phyloP scores from a whole-genome alignment of 2,888 invertebrate genomes.

The Malachius bipustulatus region DNA sequence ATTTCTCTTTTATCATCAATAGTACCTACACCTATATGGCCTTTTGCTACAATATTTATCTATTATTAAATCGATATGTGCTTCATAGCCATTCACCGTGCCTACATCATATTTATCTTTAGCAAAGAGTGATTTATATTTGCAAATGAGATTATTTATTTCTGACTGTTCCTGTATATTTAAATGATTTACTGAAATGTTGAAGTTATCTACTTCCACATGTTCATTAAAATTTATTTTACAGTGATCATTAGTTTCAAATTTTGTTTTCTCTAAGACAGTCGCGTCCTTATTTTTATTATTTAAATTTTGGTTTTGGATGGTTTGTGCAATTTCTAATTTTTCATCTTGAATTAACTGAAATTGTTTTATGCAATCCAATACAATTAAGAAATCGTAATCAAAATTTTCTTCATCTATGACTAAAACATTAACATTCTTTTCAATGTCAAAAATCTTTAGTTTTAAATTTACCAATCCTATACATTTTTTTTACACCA shows the following conservation, averaged over 20 bases:
- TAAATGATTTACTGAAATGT: slow-evolving; percentile 14
- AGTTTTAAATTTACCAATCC: slow-evolving; percentile 16
- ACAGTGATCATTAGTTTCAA: no score
- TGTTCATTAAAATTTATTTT: slow-evolving; percentile 15
- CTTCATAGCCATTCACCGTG: slow-evolving; percentile 15
- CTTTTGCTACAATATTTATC: slow-evolving; percentile 12
- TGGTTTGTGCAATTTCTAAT: no score
- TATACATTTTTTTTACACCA: slow-evolving; percentile 16
- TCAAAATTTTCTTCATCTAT: slow-evolving; percentile 17
- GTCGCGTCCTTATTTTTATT: no score
- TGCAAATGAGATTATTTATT: no score
- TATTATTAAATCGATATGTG: no score
- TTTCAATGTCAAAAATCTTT: slow-evolving; percentile 16
- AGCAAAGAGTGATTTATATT: slow-evolving; percentile 15
- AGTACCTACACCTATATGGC: slow-evolving; percentile 16
- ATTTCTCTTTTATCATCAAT: slow-evolving; percentile 18
- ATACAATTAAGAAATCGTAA: slow-evolving; percentile 17
- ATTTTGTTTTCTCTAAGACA: no score
- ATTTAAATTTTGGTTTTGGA: no score
- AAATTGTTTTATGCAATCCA: slow-evolving; percentile 17
- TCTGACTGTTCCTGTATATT: slow-evolving; percentile 9
- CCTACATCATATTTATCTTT: slow-evolving; percentile 17
- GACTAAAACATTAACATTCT: slow-evolving; percentile 16
- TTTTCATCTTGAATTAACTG: slow-evolving; percentile 15
- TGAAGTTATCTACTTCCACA: slow-evolving; percentile 12